Conservation (phyloP, 2,888 invertebrate species). For the Hanleya hanleyi region DNA sequence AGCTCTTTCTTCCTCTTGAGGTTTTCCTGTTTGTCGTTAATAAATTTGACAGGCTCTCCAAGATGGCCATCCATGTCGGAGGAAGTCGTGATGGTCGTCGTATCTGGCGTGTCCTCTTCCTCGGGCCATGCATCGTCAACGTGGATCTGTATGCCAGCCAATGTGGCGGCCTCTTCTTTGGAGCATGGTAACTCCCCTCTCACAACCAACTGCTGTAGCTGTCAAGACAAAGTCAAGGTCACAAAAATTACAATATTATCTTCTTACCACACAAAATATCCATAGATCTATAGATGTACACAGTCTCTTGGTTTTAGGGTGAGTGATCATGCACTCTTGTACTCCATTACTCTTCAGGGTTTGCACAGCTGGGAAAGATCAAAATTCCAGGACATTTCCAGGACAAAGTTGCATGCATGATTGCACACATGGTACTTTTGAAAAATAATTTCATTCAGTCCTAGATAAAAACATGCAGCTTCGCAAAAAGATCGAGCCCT, state of each 20-base stretch:
- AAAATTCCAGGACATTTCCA: no score
- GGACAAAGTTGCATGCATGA: no score
- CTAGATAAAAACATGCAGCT: no score
- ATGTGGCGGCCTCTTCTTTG: constrained; percentile 79
- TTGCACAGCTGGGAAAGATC: no score
- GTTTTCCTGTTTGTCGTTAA: constrained; percentile 53
- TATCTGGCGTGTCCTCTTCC: constrained; percentile 16
- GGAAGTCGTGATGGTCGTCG: neutral
- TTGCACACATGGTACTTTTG: no score
- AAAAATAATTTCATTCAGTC: no score
- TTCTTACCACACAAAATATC: neutral
- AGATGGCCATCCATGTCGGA: neutral
- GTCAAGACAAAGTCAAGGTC: constrained; percentile 32
- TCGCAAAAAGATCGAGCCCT: no score
- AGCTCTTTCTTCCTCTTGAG: constrained; percentile 61
- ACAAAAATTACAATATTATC: neutral
- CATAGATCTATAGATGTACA: neutral
- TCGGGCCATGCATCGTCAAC: constrained; percentile 76
- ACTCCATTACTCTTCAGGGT: no score
- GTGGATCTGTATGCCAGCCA: constrained; percentile 79
- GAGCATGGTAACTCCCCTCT: constrained; percentile 79
- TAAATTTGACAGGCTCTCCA: neutral
- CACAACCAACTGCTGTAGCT: constrained; percentile 79
- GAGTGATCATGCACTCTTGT: no score
- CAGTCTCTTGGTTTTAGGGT: no score